Evolutionary conservation across 2,888 invertebrate species (phyloP), one percentile per base, ranked within the genome.

Genomic region (Epirrhoe alternata): DNA sequence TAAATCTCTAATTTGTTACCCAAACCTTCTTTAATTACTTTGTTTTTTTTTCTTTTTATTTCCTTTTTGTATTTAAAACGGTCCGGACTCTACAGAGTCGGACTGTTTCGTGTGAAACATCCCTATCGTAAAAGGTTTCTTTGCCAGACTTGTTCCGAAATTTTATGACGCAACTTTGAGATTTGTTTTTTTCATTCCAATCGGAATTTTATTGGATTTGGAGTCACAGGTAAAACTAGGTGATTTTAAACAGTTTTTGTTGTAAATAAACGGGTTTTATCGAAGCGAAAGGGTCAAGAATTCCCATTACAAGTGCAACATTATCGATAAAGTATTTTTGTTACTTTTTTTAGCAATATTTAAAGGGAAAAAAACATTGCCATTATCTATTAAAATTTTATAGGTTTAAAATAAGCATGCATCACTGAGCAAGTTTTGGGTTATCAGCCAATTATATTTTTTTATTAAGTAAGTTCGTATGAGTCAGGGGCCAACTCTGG

Each of bases 41-140:
- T 35, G 35, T 35, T 38, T 4, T 7, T 38, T 4, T 38, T 38
- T 38, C 12, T 38, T n/a, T n/a, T n/a, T n/a, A n/a, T n/a, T n/a
- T n/a, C n/a, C n/a, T n/a, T n/a, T n/a, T n/a, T 12, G 12, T 2
- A 10, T 12, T 12, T 3, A 12, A 42, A 12, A 4, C 12, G 12
- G 8, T 12, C 4, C 38, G 12, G 38, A 38, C 31, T 35, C 38
- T 38, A 8, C 7, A 6, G 7, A 10, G 38, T 6, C 38, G 38
- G 0, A 12, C 38, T 10, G 38, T 42, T 42, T 42, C 38, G 8
- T 42, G 38, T 42, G 12, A 42, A 38, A 12, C 4, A 12, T 10
- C 38, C 38, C 38, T 38, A 66, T 77, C 71, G 79, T 82, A 81
- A 84, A 82, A 73, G 69, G 75, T 77, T 76, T 73, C 72, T 74